Base-by-base conservation (phyloP, 2,113 vertebrate species). In the Microtus richardsoni region DNA sequence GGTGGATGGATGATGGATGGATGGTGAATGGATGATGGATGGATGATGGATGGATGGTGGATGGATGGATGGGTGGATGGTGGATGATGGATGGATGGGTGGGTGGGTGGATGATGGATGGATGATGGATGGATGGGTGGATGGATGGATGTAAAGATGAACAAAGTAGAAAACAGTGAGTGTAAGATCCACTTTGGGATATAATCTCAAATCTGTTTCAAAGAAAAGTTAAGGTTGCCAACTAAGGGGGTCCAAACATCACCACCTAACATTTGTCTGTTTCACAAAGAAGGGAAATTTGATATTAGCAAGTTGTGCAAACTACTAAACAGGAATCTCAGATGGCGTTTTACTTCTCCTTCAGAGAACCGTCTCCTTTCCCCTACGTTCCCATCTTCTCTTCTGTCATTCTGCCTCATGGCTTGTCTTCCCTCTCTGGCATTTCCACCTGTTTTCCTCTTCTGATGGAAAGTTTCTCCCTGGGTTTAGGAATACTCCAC, bases 261-360 rank as follows among this genome's bases (percentile, higher is more conserved):
- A 17, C 60, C n/a, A 36, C 62, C 75, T 92, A 78, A 88, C 79
- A n/a, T 44, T 30, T 47, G 74, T 39, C 80, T 83, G 71, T 70
- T 95, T 91, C 60, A 64, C 74, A 82, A 82, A 87, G 26, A 47
- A 77, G 36, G 91, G n/a, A 91, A 92, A 79, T 47, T 41, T 78
- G 79, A 58, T 41, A 41, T 77, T 83, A 54, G 84, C 84, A 88
- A 58, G 12, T 36, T 83, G 49, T 84, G 26, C 66, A 64, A 49
- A 49, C 79, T 85, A 73, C 92, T 60, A 83, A 41, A 44, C 30
- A 70, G 36, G 24, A 64, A 16, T 94, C 64, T 96, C 28, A 49
- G 62, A 84, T 68, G 16, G 79, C 28, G 39, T 24, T 94, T 94
- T 88, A 71, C 12, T 78, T 95, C 85, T 82, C 3, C 64, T 84